Conservation (phyloP, 2,797 vertebrate genomes). For the Phoxinus dragarum region DNA sequence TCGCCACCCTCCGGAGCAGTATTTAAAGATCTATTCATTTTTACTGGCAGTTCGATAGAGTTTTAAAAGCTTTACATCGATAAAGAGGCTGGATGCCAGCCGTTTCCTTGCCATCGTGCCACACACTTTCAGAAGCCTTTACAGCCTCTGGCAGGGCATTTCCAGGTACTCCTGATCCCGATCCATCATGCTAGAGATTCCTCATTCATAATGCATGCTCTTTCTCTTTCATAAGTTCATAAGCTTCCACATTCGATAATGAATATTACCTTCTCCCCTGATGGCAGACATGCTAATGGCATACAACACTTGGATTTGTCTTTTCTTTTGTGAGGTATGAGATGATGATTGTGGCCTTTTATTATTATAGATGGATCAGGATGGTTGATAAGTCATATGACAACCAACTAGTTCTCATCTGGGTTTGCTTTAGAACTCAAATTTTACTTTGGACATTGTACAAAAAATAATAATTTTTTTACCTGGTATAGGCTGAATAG, state of each 20-base stretch:
- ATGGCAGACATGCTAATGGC: slow-evolving; percentile 53
- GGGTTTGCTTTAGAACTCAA: no score
- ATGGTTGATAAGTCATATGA: not conserved
- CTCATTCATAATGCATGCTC: slow-evolving; percentile 53
- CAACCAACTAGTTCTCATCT: no score
- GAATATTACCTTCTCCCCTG: slow-evolving; percentile 45
- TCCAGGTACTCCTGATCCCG: slow-evolving; percentile 52
- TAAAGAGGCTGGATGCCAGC: slow-evolving; percentile 9
- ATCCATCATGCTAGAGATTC: slow-evolving; percentile 21
- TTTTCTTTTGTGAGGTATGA: slow-evolving; percentile 16
- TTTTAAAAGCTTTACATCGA: slow-evolving; percentile 44
- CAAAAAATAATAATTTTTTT: no score
- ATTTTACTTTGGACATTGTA: not conserved
- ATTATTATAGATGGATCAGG: not conserved
- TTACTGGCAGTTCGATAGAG: slow-evolving; percentile 38
- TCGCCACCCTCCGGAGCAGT: slow-evolving; percentile 22
- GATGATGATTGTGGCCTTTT: not conserved
- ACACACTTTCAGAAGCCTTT: slow-evolving; percentile 25
- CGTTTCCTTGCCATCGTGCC: not conserved
- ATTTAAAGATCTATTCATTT: slow-evolving; percentile 59
- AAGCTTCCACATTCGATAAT: slow-evolving; percentile 51
- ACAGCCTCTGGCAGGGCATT: slow-evolving; percentile 39
- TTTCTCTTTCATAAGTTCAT: slow-evolving; percentile 52
- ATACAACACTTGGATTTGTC: slow-evolving; percentile 29
- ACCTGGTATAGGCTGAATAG: not conserved